Base-by-base conservation (phyloP, 1,140 invertebrate genomes). In the Polypedilum vanderplanki region DNA sequence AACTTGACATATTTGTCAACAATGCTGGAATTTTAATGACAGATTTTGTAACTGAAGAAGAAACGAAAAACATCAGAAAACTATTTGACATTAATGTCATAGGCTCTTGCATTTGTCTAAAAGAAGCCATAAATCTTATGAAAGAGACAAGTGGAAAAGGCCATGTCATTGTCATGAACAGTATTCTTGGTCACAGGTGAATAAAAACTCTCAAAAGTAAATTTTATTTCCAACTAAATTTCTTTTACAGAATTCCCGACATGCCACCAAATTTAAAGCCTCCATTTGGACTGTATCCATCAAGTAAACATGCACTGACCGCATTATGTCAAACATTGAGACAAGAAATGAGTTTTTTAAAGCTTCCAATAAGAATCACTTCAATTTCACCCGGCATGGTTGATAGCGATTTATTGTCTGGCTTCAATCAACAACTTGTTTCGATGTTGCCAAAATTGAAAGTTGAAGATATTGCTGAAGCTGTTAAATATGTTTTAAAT, bases 31-130 rank as follows among this genome's bases (percentile, higher is more conserved):
- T 81, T 7, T 40, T 82, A 1, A 82, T 80, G 67, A 79, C 81
- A n/a, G 80, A 78, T 24, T 81, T 82, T 20, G 40, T 82, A 10
- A 78, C 76, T 18, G 81, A 81, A 81, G 77, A 73, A 15, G 24
- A 57, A 7, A 79, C 79, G 3, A 78, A 79, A 76, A 81, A 82
- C 18, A 79, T 82, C 7, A 80, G 78, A 76, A 78, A 80, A 41
- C 76, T 81, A 0, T 80, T 89, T 41, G 85, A 89, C 76, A 83
- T 88, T 2, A 90, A 90, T 81, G 86, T 89, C 3, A 78, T 89
- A 4, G 87, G 82, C 1, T 79, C 88, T 2, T 83, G 83, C 64
- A 81, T 87, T 17, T 87, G 86, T 74, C 83, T 87, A 7, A 81
- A 85, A 40, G 86, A 88, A 78, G 80, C 85, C 8, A 78, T 89